These are phyloP conservation scores for Rhabdomys pumilio DNA, from an alignment of 2,797 vertebrate species.

Conservation along the genomic window DNA sequence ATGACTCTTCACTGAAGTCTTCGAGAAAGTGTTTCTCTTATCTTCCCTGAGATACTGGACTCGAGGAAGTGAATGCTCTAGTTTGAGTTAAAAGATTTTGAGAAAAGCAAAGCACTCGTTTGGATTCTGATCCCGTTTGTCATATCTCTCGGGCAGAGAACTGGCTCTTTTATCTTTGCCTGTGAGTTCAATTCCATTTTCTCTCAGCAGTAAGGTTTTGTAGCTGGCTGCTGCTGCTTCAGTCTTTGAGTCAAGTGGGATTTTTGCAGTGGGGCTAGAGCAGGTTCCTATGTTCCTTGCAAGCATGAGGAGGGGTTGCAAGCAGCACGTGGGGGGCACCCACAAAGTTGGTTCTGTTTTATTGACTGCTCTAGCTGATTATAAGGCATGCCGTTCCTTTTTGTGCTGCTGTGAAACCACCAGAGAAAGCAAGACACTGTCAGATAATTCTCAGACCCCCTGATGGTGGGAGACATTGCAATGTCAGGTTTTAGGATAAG, in stretches of 20 bases:
- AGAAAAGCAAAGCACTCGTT: background rate
- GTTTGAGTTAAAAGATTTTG: conserved; percentile 46
- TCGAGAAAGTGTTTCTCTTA: background rate
- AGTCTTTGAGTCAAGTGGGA: background rate
- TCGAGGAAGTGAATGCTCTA: background rate
- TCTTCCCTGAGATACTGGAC: background rate
- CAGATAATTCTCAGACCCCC: background rate
- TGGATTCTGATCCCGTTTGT: conserved; percentile 6
- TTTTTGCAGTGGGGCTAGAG: conserved; percentile 9
- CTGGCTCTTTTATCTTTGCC: conserved; percentile 37
- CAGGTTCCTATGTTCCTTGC: background rate
- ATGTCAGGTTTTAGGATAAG: conserved; percentile 30
- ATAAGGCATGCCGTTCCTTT: accelerated
- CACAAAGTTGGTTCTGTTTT: background rate
- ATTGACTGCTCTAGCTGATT: background rate
- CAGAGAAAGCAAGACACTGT: background rate
- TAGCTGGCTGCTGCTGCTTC: background rate
- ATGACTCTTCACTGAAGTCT: background rate
- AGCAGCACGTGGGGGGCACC: too few species aligned
- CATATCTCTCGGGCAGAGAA: background rate
- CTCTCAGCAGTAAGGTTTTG: background rate
- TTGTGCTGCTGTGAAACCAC: background rate
- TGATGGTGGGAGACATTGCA: background rate
- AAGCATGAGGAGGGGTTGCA: background rate
- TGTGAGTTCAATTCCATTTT: conserved; percentile 4